These are phyloP conservation scores for Labeo catla DNA, from an alignment of 2,113 vertebrate species.

Conservation along the genomic window DNA sequence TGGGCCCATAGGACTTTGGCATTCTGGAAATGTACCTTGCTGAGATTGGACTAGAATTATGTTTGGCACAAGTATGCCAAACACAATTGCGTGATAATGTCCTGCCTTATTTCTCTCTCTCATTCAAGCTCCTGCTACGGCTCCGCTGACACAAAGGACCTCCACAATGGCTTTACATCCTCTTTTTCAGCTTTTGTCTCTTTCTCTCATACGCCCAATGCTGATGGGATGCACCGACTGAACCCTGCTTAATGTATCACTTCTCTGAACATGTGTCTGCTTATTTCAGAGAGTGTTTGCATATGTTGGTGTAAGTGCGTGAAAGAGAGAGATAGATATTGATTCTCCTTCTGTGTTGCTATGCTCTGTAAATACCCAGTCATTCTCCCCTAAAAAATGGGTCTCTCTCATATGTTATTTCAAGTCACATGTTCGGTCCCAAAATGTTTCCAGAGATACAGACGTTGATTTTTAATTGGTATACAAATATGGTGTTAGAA, in stretches of 20 bases:
- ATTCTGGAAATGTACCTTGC: conserved; percentile 67
- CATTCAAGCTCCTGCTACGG: conserved; percentile 4
- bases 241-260: conserved; percentile 28
- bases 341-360: conserved; percentile 11
- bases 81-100: conserved; percentile 48
- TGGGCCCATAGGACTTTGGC: conserved; percentile 69
- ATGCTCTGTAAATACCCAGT: background rate
- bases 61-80: conserved; percentile 57
- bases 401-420: background rate
- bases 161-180: background rate
- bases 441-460: background rate
- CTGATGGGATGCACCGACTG: conserved; percentile 20
- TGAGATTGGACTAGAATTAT: conserved; percentile 69
- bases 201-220: background rate
- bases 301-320: conserved; percentile 12
- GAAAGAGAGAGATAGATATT: background rate
- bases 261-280: background rate
- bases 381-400: background rate
- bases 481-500: background rate
- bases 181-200: conserved; percentile 7
- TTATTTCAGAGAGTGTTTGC: conserved; percentile 16
- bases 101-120: conserved; percentile 27
- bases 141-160: background rate
- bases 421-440: background rate
- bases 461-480: background rate